A percentile compares a stretch with the other conserved stretches of the same genome.
Evolutionary conservation across 2,888 invertebrate genomes (phyloP).

Genomic region (Trichacis sp.): DNA sequence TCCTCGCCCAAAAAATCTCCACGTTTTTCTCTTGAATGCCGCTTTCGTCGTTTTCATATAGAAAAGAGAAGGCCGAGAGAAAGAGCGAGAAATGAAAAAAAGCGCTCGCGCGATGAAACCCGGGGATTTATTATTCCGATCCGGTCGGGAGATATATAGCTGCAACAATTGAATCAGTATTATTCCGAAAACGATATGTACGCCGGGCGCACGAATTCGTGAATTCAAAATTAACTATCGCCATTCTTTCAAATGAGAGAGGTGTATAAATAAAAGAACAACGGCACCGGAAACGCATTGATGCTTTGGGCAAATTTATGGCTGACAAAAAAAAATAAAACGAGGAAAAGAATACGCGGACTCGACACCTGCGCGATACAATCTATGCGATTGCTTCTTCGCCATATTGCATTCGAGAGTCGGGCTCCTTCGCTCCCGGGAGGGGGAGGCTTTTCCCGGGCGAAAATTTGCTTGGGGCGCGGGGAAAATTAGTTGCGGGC

Average conservation of each 20-base stretch:
- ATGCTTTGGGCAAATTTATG: constrained; percentile 46
- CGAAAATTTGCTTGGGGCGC: constrained; percentile 15
- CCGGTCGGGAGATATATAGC: not conserved
- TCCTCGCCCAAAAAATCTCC: no score
- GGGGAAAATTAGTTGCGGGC: constrained; percentile 8
- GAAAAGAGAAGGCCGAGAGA: no score
- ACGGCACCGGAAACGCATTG: constrained; percentile 43
- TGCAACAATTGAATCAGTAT: not conserved
- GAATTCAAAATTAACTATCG: constrained; percentile 26
- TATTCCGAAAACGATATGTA: constrained; percentile 16
- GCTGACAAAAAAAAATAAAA: not conserved
- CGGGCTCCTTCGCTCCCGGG: no score
- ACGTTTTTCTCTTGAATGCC: no score
- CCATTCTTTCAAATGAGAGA: constrained; percentile 26
- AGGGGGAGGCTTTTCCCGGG: no score
- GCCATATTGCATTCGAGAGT: constrained; percentile 53
- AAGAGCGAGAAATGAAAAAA: no score
- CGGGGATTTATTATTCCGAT: not conserved
- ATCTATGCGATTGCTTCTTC: constrained; percentile 44
- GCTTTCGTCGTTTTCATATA: no score
- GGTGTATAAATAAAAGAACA: constrained; percentile 32
- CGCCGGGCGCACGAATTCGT: constrained; percentile 23
- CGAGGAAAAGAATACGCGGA: constrained; percentile 41
- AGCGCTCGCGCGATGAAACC: no score
- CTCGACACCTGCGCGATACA: constrained; percentile 50